Percentiles rank a stretch among this genome's conserved stretches.
phyloP scores from a whole-genome alignment of 1,140 invertebrate species.

The Drosophila bipectinata region DNA sequence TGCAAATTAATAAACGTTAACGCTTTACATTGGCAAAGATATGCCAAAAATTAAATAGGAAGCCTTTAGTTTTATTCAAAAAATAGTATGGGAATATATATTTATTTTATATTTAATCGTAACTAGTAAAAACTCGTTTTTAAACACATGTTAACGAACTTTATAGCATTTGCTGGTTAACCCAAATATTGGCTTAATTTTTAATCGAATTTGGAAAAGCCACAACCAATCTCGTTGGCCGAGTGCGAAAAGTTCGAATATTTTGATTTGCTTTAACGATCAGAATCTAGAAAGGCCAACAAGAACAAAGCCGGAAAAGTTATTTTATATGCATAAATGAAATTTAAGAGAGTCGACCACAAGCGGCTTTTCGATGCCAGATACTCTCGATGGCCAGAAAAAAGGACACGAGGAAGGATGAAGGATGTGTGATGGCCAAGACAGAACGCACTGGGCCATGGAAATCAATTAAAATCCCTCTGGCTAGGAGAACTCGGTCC shows the following conservation, averaged over 20 bases:
- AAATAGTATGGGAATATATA: no score
- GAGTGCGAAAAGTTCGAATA: background rate
- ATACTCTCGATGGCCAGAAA: conserved; percentile 8
- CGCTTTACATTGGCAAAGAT: no score
- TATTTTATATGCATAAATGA: conserved; percentile 35
- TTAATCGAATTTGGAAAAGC: background rate
- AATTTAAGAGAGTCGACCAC: conserved; percentile 19
- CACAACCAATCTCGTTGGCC: background rate
- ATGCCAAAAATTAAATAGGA: no score
- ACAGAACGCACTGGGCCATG: conserved; percentile 77
- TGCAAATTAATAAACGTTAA: no score
- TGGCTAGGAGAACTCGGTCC: conserved; percentile 55
- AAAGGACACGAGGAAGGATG: background rate
- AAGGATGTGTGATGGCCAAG: conserved; percentile 53
- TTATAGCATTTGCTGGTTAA: background rate
- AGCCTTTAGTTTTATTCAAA: no score
- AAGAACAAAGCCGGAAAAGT: conserved; percentile 10
- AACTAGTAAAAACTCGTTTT: no score
- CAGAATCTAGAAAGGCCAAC: background rate
- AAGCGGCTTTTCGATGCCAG: conserved; percentile 16
- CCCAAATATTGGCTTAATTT: background rate
- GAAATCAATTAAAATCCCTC: conserved; percentile 83
- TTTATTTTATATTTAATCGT: no score
- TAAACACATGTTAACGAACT: no score
- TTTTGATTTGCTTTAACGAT: background rate